Evolutionary conservation across 2,113 vertebrate species (phyloP).

Genomic region (Otolemur garnettii): DNA sequence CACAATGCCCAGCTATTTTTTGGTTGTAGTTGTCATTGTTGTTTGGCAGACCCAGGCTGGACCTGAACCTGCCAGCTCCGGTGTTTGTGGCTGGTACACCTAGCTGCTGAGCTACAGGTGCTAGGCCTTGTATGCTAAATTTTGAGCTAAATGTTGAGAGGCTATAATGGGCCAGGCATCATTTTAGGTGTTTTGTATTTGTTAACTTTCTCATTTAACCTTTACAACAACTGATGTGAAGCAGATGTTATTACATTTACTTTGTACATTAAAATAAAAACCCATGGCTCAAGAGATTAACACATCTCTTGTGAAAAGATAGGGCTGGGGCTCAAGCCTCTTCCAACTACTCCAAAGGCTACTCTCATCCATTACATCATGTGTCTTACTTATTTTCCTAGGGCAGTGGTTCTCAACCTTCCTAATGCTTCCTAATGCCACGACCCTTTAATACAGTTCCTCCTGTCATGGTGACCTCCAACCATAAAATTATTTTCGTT

Average conservation of each 20-base stretch:
- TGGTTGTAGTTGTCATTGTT: too few relatives aligned
- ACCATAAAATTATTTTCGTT: too few relatives aligned
- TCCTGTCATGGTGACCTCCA: too few relatives aligned
- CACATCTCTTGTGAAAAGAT: neutral
- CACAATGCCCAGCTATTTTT: too few relatives aligned
- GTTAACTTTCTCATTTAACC: neutral
- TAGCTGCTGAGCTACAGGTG: too few relatives aligned
- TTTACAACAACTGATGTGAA: neutral
- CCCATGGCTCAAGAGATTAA: neutral
- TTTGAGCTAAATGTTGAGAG: neutral
- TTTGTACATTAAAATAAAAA: constrained; percentile 8
- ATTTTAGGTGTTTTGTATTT: neutral
- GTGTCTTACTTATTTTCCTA: neutral
- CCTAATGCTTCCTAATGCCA: too few relatives aligned
- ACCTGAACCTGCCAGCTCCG: too few relatives aligned
- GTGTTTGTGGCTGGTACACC: too few relatives aligned
- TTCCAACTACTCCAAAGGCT: neutral
- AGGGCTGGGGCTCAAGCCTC: neutral
- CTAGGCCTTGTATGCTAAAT: too few relatives aligned
- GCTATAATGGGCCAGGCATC: neutral
- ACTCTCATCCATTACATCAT: neutral
- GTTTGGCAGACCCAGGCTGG: too few relatives aligned
- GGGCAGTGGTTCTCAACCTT: too few relatives aligned
- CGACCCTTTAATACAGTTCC: too few relatives aligned
- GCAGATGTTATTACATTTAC: neutral